Evolutionary conservation across 2,888 invertebrate species (phyloP), one percentile per base, ranked within the genome.

Genomic region (Auanema freiburgensis): DNA sequence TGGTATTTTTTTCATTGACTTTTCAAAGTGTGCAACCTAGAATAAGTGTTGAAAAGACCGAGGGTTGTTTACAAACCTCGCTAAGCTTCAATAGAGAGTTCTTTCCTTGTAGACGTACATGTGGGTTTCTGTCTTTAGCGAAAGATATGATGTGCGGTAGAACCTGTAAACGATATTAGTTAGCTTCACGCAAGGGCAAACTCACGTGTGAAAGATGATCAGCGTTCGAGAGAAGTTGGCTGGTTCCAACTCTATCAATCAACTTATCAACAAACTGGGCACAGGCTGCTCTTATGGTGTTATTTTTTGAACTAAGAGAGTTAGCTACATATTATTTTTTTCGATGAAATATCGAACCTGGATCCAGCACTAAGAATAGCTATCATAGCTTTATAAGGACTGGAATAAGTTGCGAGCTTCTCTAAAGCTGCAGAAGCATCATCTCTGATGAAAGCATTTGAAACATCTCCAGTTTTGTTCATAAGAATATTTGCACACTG

Each of bases 381-480:
- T 49, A 79, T 63, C 41, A 86, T 74, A 2, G 85, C 84, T 61
- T 84, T 81, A 63, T 83, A 83, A 42, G 90, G 88, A 33, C 89
- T 89, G 18, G 92, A 88, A 66, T 90, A 88, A 63, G 91, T 90
- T 63, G 92, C 90, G 89, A 97, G 90, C 14, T 89, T 88, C 77
- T 90, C 91, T 49, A 97, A 85, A 0, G 94, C 91, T 11, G 88
- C 87, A 63, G 90, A 90, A 2, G 93, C 92, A 85, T 96, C 96
- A 42, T 91, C 91, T 23, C 94, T 88, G 57, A 97, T 88, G 84
- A 97, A 95, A 76, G 90, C 90, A 85, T 94, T 95, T 8, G 93
- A 94, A 83, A 97, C 96, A 0, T 93, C 93, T 56, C 79, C 79
- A 2, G 77, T 59, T 49, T 73, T 73, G 2, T 57, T 58, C 66